Conservation (phyloP, 2,888 invertebrate genomes). For the Mactromeris polynyma region DNA sequence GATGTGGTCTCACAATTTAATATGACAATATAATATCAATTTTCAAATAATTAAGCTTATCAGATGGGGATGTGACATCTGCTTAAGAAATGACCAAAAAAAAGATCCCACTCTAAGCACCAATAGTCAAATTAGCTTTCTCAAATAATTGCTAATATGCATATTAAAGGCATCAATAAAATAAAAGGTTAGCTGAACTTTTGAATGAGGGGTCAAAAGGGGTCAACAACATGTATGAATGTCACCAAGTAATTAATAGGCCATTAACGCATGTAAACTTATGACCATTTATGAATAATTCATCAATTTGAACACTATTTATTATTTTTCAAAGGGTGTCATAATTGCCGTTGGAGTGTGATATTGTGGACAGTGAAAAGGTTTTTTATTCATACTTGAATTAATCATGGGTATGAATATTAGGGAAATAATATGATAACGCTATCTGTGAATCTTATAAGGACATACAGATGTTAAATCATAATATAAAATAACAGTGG, state of each 20-base stretch:
- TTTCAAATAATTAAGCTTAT: no score
- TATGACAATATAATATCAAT: no score
- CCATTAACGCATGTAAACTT: slow-evolving; percentile 23
- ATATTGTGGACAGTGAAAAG: background rate
- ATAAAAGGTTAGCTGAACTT: background rate
- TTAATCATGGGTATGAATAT: background rate
- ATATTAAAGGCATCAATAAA: background rate
- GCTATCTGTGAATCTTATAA: background rate
- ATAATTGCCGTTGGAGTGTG: background rate
- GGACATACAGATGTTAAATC: background rate
- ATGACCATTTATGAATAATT: slow-evolving; percentile 44
- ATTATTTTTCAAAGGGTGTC: slow-evolving; percentile 22
- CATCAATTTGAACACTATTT: slow-evolving; percentile 18
- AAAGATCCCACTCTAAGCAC: background rate
- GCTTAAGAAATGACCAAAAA: background rate
- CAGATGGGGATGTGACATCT: background rate
- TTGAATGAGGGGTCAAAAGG: background rate
- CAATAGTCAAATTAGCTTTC: background rate
- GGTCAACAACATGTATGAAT: background rate
- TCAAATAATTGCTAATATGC: background rate
- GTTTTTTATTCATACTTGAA: background rate
- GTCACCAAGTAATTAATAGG: background rate
- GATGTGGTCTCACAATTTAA: no score
- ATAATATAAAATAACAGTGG: background rate
- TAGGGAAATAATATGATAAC: background rate